Evolutionary conservation across 2,888 invertebrate species (phyloP), one percentile per base, ranked within the genome.

Genomic region (Rhaphigaster nebulosa): DNA sequence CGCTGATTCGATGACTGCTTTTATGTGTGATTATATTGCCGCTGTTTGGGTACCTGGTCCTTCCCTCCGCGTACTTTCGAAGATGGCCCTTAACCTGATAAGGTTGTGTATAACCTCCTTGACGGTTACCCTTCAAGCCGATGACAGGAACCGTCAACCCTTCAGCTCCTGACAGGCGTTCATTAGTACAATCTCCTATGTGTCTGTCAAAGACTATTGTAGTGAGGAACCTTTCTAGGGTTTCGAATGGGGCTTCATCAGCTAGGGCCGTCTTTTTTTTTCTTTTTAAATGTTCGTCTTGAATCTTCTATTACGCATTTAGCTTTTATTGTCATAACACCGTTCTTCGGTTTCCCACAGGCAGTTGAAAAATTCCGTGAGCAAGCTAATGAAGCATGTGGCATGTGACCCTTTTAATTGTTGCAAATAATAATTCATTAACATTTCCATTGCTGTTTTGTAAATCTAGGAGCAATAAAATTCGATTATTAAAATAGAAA

Each of bases 61-160:
- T 65, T 60, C 1, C 65, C 15, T 34, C 6, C 15, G 15, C 5
- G 15, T 38, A 76, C 70, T 76, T 23, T 38, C 70, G 34, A 38
- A 76, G 70, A 76, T 76, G 70, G 18, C 38, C 20, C 29, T 65
- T 60, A 65, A 65, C 34, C 34, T 6, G 70, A 76, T 76, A 76
- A 76, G 70, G 38, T 76, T 76, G 38, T 76, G 84, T 84, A 50
- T 84, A 84, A 84, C 84, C 84, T 84, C 15, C 84, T n/a, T 3
- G 45, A 84, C 84, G 84, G 84, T 84, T 84, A 84, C 84, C 84
- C 84, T 84, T 84, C 45, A 84, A 84, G 4, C n/a, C 6, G 84
- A 45, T 84, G 84, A 84, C 84, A 84, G 84, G 84, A 84, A 41
- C 84, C 41, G 84, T 84, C 84, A 84, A 45, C 84, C 84, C 84